Conservation (phyloP, 2,797 vertebrate species). For the Chelidonichthys spinosus region DNA sequence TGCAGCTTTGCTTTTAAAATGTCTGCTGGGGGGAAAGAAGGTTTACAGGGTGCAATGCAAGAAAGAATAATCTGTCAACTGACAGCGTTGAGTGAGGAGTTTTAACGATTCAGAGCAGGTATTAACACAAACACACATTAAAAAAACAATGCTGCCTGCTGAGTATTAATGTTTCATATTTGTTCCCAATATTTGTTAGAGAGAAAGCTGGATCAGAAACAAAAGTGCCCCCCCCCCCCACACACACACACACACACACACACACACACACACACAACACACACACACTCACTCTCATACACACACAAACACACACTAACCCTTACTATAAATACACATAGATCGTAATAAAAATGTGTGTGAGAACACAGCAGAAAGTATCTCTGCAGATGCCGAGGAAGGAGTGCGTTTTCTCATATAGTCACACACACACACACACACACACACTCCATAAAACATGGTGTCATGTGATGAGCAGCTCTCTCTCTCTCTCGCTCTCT, state of each 20-base stretch:
- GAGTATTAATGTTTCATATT: neutral
- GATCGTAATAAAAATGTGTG: no score
- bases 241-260: constrained; percentile 19
- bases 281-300: no score
- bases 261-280: neutral
- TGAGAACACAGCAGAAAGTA: no score
- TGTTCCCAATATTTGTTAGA: neutral
- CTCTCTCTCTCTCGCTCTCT: neutral
- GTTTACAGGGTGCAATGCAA: neutral
- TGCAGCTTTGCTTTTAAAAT: neutral
- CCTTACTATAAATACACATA: neutral
- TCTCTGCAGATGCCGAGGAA: no score
- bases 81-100: neutral
- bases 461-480: constrained; percentile 65
- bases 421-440: constrained; percentile 10
- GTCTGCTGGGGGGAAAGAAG: neutral
- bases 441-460: constrained; percentile 46
- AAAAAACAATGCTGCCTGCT: no score
- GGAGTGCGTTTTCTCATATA: no score
- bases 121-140: neutral
- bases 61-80: neutral
- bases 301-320: no score
- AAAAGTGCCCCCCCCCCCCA: neutral
- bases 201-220: neutral
- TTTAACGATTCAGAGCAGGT: neutral